phyloP scores from a whole-genome alignment of 2,888 invertebrate genomes.

The Scaptomyza cyrtandrae region DNA sequence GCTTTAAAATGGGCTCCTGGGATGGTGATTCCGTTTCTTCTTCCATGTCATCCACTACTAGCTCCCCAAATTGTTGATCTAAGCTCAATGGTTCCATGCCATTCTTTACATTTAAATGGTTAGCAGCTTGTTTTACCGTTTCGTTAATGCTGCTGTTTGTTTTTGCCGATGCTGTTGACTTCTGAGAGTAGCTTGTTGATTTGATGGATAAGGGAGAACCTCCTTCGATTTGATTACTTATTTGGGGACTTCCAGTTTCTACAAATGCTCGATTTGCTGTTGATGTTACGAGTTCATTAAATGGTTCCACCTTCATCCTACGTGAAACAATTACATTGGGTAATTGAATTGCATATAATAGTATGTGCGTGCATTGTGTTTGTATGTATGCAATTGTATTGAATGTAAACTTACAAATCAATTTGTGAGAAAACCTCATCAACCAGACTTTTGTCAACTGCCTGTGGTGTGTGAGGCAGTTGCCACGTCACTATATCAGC shows the following conservation, averaged over 20 bases:
- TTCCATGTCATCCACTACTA: conserved; percentile 64
- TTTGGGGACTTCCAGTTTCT: conserved; percentile 16
- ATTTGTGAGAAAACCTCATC: conserved; percentile 10
- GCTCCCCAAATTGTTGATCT: conserved; percentile 52
- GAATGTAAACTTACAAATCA: conserved; percentile 40
- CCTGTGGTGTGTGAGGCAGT: conserved; percentile 30
- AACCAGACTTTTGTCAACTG: conserved; percentile 19
- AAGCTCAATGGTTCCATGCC: conserved; percentile 37
- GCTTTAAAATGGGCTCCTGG: conserved; percentile 46
- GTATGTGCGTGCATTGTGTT: neutral
- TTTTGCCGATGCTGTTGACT: conserved; percentile 80
- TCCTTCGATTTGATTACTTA: conserved; percentile 22
- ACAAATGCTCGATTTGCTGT: conserved; percentile 8
- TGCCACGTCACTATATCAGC: conserved; percentile 46
- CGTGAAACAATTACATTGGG: conserved; percentile 3
- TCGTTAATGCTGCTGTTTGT: conserved; percentile 49
- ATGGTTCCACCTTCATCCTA: conserved; percentile 22
- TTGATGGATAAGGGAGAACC: conserved; percentile 74
- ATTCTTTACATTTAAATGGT: conserved; percentile 16
- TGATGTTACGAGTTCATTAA: neutral
- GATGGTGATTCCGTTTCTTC: conserved; percentile 36
- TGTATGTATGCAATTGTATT: neutral
- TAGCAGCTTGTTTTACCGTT: conserved; percentile 4
- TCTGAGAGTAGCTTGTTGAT: conserved; percentile 77
- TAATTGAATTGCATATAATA: neutral